phyloP scores from a whole-genome alignment of 2,113 vertebrate species.

The Eira barbara region DNA sequence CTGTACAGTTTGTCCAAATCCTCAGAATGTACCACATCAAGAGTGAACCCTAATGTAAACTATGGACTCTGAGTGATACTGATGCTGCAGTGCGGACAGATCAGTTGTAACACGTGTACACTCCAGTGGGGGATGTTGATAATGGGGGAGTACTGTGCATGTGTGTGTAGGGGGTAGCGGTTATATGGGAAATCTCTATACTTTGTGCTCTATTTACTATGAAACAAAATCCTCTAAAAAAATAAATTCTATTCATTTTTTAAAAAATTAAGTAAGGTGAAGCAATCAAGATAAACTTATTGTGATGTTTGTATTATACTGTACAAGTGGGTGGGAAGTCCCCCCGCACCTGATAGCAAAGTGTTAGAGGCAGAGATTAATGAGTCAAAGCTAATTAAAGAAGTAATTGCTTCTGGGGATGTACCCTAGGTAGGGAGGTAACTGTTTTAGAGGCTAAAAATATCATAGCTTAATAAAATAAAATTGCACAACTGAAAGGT shows the following conservation, averaged over 20 bases:
- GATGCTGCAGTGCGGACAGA: not conserved
- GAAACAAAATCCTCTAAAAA: not conserved
- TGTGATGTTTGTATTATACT: not conserved
- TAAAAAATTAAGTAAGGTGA: not conserved
- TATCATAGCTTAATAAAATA: slow-evolving; percentile 64
- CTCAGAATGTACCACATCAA: not conserved
- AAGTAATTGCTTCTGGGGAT: slow-evolving; percentile 68
- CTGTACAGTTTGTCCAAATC: not conserved
- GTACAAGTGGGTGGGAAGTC: not conserved
- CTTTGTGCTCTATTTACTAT: not conserved
- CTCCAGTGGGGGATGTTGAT: not conserved
- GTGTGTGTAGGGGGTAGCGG: not conserved
- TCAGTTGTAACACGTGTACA: not conserved
- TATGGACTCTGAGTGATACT: not conserved
- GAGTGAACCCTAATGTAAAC: not conserved
- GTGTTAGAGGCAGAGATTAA: slow-evolving; percentile 64
- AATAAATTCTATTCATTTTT: not conserved
- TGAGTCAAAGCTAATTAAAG: slow-evolving; percentile 78
- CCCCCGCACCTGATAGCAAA: slow-evolving; percentile 30
- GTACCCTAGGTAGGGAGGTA: slow-evolving; percentile 43
- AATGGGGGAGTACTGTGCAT: not conserved
- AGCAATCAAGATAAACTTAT: slow-evolving; percentile 31
- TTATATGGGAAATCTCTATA: not conserved
- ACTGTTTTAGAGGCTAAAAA: slow-evolving; percentile 67
- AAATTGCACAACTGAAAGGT: slow-evolving; percentile 66